phyloP scores from a whole-genome alignment of 2,113 vertebrate genomes.

The Osmerus mordax region DNA sequence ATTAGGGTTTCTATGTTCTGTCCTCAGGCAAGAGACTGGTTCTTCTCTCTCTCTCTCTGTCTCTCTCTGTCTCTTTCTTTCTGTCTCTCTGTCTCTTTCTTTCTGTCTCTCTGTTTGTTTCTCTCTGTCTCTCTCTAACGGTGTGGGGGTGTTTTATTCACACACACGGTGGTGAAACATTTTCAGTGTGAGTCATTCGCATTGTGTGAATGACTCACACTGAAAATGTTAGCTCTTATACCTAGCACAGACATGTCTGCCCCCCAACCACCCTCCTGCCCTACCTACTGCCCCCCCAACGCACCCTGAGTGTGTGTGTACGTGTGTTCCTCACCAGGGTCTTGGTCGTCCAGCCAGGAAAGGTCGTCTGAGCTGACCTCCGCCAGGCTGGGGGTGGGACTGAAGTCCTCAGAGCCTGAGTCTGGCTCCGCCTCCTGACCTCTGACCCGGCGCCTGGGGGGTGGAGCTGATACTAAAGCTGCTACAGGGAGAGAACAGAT shows the following conservation, averaged over 20 bases:
- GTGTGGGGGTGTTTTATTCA: neutral
- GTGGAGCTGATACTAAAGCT: conserved; percentile 32
- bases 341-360: conserved; percentile 62
- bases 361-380: conserved; percentile 74
- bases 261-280: too few relatives aligned
- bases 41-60: neutral
- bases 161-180: too few relatives aligned
- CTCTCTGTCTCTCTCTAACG: neutral
- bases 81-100: neutral
- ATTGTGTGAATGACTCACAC: too few relatives aligned
- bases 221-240: too few relatives aligned
- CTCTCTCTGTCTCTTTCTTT: too few relatives aligned
- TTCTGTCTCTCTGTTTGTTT: neutral
- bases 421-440: conserved; percentile 40
- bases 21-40: neutral
- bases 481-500: neutral
- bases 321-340: conserved; percentile 50
- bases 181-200: too few relatives aligned
- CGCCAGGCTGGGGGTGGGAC: conserved; percentile 71
- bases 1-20: conserved; percentile 32
- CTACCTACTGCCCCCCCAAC: neutral
- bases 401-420: conserved; percentile 69
- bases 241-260: too few relatives aligned
- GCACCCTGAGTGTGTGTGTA: neutral
- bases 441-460: conserved; percentile 28